Base-by-base conservation (phyloP, 2,797 vertebrate species). In the Thaleichthys pacificus region DNA sequence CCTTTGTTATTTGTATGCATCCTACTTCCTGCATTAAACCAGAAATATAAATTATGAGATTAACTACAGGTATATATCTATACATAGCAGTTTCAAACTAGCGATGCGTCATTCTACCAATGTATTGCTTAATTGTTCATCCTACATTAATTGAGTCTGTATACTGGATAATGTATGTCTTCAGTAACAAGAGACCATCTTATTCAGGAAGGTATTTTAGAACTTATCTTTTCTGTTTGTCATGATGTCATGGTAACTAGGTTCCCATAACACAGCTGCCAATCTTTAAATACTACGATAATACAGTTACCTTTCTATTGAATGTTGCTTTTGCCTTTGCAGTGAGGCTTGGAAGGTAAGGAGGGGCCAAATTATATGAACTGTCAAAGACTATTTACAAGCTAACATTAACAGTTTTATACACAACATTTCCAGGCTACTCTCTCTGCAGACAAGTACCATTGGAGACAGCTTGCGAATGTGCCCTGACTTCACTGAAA, bases 1-100 rank as follows among this genome's bases (percentile, higher is more conserved):
- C 30, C 38, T n/a, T 35, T 11, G 19, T 64, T 30, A 64, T 19
- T 42, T 19, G 17, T 63, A n/a, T 32, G 61, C 9, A 4, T 1
- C 0, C 26, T 17, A 30, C 24, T 51, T 9, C 54, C 24, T 54
- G 47, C 49, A 9, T 5, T n/a, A 71, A 68, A 69, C 54, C 68
- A 19, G 4, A n/a, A 19, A 63, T 74, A 71, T 69, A 63, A 76
- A 67, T 70, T 8, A 51, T 42, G 2, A 42, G 38, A 42, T 42
- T 42, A 12, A 19, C 12, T 49, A 57, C 21, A 38, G 38, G 57
- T 73, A 38, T 14, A 6, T 69, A 42, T 63, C 66, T 26, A 69
- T 54, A 54, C 60, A 62, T 21, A 54, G 30, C 22, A 24, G 58
- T 61, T 61, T 61, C 58, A 22, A 61, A 24, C 58, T 7, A 26